Evolutionary conservation across 2,113 vertebrate species (phyloP).

Genomic region (Ammospiza caudacuta): DNA sequence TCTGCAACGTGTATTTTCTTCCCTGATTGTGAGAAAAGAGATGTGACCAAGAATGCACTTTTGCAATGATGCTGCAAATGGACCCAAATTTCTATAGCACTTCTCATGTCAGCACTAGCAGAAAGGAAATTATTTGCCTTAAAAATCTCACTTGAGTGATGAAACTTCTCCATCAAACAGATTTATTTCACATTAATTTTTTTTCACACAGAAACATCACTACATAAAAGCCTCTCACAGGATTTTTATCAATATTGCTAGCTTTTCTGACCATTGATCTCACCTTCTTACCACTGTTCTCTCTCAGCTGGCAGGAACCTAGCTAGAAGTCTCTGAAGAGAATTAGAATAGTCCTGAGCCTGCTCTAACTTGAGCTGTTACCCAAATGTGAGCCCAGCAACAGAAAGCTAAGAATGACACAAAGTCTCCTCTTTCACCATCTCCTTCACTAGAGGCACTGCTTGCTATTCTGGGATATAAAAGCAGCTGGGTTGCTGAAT

Average conservation of each 20-base stretch:
- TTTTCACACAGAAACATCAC: background rate
- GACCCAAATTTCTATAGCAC: background rate
- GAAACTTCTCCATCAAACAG: background rate
- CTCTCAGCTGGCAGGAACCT: background rate
- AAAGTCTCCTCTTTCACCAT: background rate
- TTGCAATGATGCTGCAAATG: background rate
- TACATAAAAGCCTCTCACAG: background rate
- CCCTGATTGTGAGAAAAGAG: background rate
- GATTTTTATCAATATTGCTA: background rate
- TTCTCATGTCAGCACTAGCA: background rate
- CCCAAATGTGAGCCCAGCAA: slow-evolving; percentile 10
- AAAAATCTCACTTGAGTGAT: background rate
- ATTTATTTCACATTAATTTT: background rate
- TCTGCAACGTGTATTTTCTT: background rate
- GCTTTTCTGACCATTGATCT: background rate
- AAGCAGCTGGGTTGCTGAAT: slow-evolving; percentile 57
- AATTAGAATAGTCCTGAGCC: background rate
- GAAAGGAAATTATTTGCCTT: background rate
- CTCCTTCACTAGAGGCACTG: slow-evolving; percentile 40
- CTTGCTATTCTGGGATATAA: slow-evolving; percentile 51
- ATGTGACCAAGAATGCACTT: background rate
- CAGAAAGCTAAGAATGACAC: slow-evolving; percentile 22
- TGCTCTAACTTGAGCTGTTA: background rate
- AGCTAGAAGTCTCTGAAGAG: background rate
- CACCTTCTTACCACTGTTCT: background rate